These are phyloP conservation scores for Pseudorhombus dupliciocellatus DNA, from an alignment of 2,113 vertebrate genomes.

Conservation along the genomic window DNA sequence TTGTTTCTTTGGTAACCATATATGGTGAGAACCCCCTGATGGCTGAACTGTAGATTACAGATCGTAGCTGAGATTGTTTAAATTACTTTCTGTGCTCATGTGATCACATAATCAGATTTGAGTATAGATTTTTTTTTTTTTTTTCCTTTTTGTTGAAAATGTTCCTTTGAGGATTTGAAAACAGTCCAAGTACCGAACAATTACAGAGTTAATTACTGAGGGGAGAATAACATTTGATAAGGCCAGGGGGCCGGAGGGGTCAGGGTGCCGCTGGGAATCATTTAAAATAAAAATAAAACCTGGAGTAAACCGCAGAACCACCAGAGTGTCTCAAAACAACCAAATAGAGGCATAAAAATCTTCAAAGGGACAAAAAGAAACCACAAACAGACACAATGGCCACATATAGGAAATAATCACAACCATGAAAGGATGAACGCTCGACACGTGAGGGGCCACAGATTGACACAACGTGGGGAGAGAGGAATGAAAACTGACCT, in stretches of 20 bases:
- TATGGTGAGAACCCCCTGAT: conserved; percentile 31
- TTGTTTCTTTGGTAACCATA: conserved; percentile 66
- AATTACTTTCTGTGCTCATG: conserved; percentile 25
- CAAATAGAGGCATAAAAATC: not conserved
- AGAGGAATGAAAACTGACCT: not conserved
- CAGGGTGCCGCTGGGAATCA: no score
- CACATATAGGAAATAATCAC: not conserved
- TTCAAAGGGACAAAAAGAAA: not conserved
- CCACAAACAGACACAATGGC: not conserved
- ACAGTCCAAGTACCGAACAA: conserved; percentile 36
- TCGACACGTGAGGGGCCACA: not conserved
- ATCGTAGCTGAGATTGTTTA: conserved; percentile 39
- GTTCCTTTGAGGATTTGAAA: conserved; percentile 39
- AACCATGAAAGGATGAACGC: not conserved
- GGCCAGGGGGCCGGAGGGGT: not conserved
- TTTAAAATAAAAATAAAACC: not conserved
- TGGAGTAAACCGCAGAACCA: not conserved
- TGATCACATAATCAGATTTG: conserved; percentile 38
- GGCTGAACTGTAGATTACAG: conserved; percentile 40
- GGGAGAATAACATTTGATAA: conserved; percentile 2
- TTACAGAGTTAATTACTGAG: conserved; percentile 3
- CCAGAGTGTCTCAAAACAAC: not conserved
- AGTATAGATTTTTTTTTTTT: not conserved
- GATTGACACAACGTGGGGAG: not conserved
- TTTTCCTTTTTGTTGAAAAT: conserved; percentile 21